phyloP scores from a whole-genome alignment of 2,888 invertebrate species.

The Lordiphosa fenestrarum region DNA sequence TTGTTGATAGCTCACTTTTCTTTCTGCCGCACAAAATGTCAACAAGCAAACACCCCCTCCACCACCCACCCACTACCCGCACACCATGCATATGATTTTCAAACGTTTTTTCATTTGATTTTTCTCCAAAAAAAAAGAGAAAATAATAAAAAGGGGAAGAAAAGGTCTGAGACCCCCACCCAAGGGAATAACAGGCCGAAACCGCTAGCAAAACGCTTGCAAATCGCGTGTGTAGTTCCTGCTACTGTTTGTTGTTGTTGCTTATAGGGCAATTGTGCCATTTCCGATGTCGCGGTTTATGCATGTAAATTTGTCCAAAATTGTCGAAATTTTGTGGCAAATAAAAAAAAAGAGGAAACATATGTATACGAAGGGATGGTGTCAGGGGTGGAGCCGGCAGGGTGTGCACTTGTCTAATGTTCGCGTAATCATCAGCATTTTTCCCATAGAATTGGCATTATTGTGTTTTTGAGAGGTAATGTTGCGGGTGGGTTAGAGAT shows the following conservation, averaged over 20 bases:
- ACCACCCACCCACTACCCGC: slow-evolving; percentile 11
- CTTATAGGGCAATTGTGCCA: slow-evolving; percentile 64
- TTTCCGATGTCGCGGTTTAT: slow-evolving; percentile 66
- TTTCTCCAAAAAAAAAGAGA: slow-evolving; percentile 55
- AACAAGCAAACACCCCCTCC: slow-evolving; percentile 45
- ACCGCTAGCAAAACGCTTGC: slow-evolving; percentile 26
- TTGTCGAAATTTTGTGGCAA: slow-evolving; percentile 75
- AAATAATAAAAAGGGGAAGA: slow-evolving; percentile 47
- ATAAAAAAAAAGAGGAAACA: slow-evolving; percentile 55
- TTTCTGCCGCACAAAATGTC: slow-evolving; percentile 50
- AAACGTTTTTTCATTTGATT: slow-evolving; percentile 68
- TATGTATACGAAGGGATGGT: slow-evolving; percentile 14
- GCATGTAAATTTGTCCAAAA: slow-evolving; percentile 75
- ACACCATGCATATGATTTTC: slow-evolving; percentile 61
- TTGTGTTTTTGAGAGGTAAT: slow-evolving; percentile 20
- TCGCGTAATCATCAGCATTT: slow-evolving; percentile 61
- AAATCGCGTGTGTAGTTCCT: slow-evolving; percentile 60
- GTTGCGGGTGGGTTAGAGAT: slow-evolving; percentile 27
- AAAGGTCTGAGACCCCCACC: slow-evolving; percentile 28
- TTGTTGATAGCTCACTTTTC: slow-evolving; percentile 72
- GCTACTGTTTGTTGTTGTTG: slow-evolving; percentile 45
- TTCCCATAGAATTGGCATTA: slow-evolving; percentile 59
- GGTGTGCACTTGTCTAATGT: slow-evolving; percentile 64
- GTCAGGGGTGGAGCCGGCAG: slow-evolving; percentile 11
- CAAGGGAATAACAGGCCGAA: slow-evolving; percentile 22